Evolutionary conservation across 1,140 invertebrate genomes (phyloP).

Genomic region (Macrocentrus cingulum): DNA sequence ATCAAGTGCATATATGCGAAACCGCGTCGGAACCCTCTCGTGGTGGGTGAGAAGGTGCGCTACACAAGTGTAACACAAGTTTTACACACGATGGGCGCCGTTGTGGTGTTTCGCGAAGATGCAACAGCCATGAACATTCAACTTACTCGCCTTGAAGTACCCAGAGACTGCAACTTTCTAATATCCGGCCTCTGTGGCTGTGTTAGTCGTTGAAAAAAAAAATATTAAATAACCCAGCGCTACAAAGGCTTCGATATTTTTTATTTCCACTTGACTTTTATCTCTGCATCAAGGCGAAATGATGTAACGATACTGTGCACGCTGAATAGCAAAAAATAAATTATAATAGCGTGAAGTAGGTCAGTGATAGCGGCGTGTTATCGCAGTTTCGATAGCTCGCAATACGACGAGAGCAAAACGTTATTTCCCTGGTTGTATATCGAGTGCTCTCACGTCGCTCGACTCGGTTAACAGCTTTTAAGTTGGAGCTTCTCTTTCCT

Average conservation of each 20-base stretch:
- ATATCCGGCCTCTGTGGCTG: slow-evolving; percentile 4
- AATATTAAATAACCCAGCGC: neutral
- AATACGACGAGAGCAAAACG: too few relatives aligned
- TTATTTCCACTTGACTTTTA: too few relatives aligned
- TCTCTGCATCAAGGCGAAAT: too few relatives aligned
- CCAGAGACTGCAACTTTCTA: slow-evolving; percentile 16
- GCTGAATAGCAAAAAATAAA: too few relatives aligned
- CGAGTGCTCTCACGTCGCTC: slow-evolving; percentile 5
- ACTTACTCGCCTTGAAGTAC: slow-evolving; percentile 12
- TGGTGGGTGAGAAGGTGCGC: too few relatives aligned
- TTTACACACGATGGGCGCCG: too few relatives aligned
- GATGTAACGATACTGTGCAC: too few relatives aligned
- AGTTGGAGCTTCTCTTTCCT: neutral
- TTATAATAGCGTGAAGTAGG: neutral
- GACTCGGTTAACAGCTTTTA: slow-evolving; percentile 21
- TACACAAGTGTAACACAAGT: too few relatives aligned
- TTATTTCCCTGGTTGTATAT: slow-evolving; percentile 12
- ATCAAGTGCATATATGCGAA: too few relatives aligned
- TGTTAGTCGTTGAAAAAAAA: neutral
- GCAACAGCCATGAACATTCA: slow-evolving; percentile 14
- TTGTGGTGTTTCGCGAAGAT: slow-evolving; percentile 1
- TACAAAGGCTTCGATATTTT: neutral
- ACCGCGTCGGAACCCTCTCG: too few relatives aligned
- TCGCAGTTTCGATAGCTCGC: neutral
- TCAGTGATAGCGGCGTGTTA: slow-evolving; percentile 13